Evolutionary conservation across 1,140 invertebrate species (phyloP).

Genomic region (Drosophila funebris): DNA sequence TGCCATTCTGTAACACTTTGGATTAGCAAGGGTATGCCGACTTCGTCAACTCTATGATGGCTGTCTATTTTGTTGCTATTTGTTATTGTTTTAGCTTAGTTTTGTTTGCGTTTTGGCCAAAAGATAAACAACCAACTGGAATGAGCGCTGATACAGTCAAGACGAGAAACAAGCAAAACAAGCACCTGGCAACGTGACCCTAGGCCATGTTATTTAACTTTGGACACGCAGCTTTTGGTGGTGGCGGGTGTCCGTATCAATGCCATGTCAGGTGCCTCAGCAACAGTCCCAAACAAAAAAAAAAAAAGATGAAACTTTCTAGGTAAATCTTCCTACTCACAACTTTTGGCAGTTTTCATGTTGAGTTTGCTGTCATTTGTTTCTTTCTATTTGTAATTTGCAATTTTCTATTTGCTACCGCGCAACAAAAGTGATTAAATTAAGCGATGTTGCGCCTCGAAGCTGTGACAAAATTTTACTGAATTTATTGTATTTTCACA

Average conservation of each 20-base stretch:
- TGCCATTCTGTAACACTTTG: not conserved
- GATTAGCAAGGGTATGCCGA: not conserved
- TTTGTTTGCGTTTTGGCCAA: conserved; percentile 64
- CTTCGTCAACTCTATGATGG: not conserved
- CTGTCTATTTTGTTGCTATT: conserved; percentile 36
- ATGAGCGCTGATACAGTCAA: not conserved
- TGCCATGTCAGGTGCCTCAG: conserved; percentile 44
- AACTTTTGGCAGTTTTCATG: conserved; percentile 23
- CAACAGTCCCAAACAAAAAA: conserved; percentile 15
- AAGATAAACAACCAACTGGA: conserved; percentile 68
- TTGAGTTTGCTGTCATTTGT: conserved; percentile 18
- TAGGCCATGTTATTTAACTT: conserved; percentile 73
- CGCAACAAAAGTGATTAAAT: conserved; percentile 73
- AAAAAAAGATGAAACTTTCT: too few species aligned
- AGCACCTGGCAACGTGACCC: conserved; percentile 58
- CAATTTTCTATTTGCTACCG: conserved; percentile 34
- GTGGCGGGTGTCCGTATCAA: conserved; percentile 63
- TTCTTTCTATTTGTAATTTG: not conserved
- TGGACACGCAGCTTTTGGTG: conserved; percentile 65
- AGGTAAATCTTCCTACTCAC: not conserved
- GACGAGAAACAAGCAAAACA: conserved; percentile 23
- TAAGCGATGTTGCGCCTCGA: conserved; percentile 47
- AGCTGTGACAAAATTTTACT: conserved; percentile 48
- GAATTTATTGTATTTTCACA: conserved; percentile 53
- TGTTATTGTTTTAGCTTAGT: conserved; percentile 71